Evolutionary conservation across 2,797 vertebrate genomes (phyloP).

Genomic region (Chelonia mydas): DNA sequence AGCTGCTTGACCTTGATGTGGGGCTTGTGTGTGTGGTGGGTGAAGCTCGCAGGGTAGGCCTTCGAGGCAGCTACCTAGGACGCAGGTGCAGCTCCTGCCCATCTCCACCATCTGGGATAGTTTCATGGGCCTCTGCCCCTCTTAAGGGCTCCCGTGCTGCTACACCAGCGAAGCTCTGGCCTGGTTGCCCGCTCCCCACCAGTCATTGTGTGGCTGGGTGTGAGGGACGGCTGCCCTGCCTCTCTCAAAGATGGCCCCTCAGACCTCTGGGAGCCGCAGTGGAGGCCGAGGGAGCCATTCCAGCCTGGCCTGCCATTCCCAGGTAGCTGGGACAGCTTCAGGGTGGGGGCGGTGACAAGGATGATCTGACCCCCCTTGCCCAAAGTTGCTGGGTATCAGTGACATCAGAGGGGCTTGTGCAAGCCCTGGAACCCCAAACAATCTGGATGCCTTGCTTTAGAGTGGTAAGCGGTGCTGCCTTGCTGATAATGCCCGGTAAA

Average conservation of each 20-base stretch:
- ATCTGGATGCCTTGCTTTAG: background rate
- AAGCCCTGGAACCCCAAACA: too few relatives aligned
- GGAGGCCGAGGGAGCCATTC: fast-evolving
- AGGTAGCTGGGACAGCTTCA: background rate
- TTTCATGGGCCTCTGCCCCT: too few relatives aligned
- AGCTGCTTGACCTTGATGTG: background rate
- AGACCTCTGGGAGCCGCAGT: background rate
- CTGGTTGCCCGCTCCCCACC: too few relatives aligned
- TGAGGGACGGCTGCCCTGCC: too few relatives aligned
- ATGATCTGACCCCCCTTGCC: too few relatives aligned
- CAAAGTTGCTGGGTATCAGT: background rate
- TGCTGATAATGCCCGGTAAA: too few relatives aligned
- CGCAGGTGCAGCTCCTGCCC: background rate
- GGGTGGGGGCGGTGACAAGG: too few relatives aligned
- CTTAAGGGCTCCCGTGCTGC: too few relatives aligned
- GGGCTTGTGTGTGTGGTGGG: background rate
- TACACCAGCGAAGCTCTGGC: background rate
- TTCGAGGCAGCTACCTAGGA: background rate
- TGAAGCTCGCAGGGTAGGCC: background rate
- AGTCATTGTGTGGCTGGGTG: too few relatives aligned
- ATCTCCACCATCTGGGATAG: too few relatives aligned
- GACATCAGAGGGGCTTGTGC: background rate
- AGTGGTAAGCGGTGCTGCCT: too few relatives aligned
- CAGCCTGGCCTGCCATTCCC: too few relatives aligned
- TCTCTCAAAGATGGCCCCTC: background rate